phyloP scores from a whole-genome alignment of 2,797 vertebrate species.

The Hoplostethus atlanticus region DNA sequence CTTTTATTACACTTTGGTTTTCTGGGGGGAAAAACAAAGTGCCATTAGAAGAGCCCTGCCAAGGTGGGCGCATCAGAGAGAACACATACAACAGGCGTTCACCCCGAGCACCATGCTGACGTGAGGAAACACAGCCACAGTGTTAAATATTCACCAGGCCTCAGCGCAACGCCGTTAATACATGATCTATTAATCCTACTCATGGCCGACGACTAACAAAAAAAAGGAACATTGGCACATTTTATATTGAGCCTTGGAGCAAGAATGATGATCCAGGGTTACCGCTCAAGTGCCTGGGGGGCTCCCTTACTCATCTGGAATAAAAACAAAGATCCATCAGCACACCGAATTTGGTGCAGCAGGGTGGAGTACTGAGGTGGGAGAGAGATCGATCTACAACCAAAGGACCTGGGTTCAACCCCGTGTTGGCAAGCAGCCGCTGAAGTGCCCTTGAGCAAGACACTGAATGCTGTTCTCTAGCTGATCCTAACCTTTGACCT shows the following conservation, averaged over 20 bases:
- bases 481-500: too few relatives aligned
- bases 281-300: not conserved
- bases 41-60: slow-evolving; percentile 33
- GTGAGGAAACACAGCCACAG: slow-evolving; percentile 39
- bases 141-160: slow-evolving; percentile 69
- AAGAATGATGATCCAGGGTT: slow-evolving; percentile 37
- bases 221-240: slow-evolving; percentile 21
- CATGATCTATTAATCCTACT: slow-evolving; percentile 74
- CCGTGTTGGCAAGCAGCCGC: too few relatives aligned
- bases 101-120: slow-evolving; percentile 21
- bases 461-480: too few relatives aligned
- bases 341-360: not conserved
- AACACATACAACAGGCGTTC: slow-evolving; percentile 10
- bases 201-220: slow-evolving; percentile 37
- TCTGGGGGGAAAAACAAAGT: slow-evolving; percentile 17
- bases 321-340: slow-evolving; percentile 17
- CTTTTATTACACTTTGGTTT: slow-evolving; percentile 30
- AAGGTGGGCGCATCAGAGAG: slow-evolving; percentile 36
- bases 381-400: not conserved
- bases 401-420: too few relatives aligned
- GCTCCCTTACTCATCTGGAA: not conserved
- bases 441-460: too few relatives aligned
- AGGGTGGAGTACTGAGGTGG: not conserved
- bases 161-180: slow-evolving; percentile 67
- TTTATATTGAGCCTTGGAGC: slow-evolving; percentile 33